Evolutionary conservation across 2,113 vertebrate genomes (phyloP).

Genomic region (Gymnocephalus cernua): DNA sequence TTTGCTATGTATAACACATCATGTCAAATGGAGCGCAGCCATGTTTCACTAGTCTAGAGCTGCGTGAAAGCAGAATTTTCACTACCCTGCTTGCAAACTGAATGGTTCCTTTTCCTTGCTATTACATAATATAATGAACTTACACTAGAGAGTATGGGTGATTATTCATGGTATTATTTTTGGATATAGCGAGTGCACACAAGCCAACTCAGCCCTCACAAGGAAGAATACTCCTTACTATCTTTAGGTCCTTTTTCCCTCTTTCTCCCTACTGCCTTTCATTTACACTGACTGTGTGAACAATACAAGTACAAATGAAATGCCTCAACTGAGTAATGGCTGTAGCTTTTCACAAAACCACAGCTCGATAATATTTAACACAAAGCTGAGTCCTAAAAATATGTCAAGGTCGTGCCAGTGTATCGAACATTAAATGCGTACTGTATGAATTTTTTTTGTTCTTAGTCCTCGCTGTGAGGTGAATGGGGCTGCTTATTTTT

Average conservation of each 20-base stretch:
- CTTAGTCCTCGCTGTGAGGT: neutral
- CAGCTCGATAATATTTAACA: constrained; percentile 23
- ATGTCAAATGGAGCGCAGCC: neutral
- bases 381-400: constrained; percentile 30
- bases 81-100: neutral
- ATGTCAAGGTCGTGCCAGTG: constrained; percentile 10
- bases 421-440: neutral
- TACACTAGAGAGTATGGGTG: neutral
- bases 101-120: neutral
- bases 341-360: constrained; percentile 39
- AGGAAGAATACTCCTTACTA: neutral
- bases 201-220: constrained; percentile 1
- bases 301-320: constrained; percentile 50
- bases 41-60: neutral
- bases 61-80: neutral
- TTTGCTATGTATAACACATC: neutral
- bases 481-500: neutral
- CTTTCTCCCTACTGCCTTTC: neutral
- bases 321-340: constrained; percentile 52
- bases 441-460: neutral
- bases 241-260: constrained; percentile 1
- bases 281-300: constrained; percentile 33
- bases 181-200: neutral
- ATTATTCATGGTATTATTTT: constrained; percentile 1
- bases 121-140: neutral